Base-by-base conservation (phyloP, 2,888 invertebrate genomes). In the Drosophila differens region DNA sequence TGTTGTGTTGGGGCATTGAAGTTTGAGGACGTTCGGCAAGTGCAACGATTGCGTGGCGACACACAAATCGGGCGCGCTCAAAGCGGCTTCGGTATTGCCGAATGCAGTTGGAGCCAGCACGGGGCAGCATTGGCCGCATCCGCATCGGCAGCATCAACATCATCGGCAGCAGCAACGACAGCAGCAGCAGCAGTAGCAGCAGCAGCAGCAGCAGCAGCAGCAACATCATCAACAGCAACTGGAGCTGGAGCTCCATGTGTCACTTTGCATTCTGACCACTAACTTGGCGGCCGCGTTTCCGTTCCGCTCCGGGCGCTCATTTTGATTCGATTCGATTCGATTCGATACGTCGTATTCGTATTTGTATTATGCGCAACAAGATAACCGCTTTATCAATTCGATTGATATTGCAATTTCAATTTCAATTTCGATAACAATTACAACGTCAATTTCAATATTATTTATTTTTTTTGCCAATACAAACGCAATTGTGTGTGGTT, bases 241-340 rank as follows among this genome's bases (percentile, higher is more conserved):
- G 84, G 74, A 76, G 76, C 76, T 78, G 66, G 67, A 70, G 76
- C 74, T 81, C 72, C 89, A 86, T 91, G 90, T 92, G 90, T 91
- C 91, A 91, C 90, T 91, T 87, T 91, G 85, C 91, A 92, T 92
- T 91, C 85, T 91, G 92, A 93, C 92, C 92, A 93, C 93, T 91
- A 91, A 93, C 92, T 92, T 89, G 92, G 88, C 92, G 92, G 92
- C 92, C 89, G 91, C 91, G 91, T 90, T 91, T 92, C 92, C 92
- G 92, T 89, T 87, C 61, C 77, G 83, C 65, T 76, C 66, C 83
- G 76, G 65, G 55, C 62, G 39, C 28, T 37, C 41, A 57, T 57
- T 67, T 72, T 37, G n/a, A 57, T 28, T 41, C n/a, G 47, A 57
- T 66, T 66, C 47, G 47, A 53, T 25, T 14, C 25, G 32, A 22